Evolutionary conservation across 2,888 invertebrate genomes (phyloP), one percentile per base, ranked within the genome.

Genomic region (Scaptomyza flava): DNA sequence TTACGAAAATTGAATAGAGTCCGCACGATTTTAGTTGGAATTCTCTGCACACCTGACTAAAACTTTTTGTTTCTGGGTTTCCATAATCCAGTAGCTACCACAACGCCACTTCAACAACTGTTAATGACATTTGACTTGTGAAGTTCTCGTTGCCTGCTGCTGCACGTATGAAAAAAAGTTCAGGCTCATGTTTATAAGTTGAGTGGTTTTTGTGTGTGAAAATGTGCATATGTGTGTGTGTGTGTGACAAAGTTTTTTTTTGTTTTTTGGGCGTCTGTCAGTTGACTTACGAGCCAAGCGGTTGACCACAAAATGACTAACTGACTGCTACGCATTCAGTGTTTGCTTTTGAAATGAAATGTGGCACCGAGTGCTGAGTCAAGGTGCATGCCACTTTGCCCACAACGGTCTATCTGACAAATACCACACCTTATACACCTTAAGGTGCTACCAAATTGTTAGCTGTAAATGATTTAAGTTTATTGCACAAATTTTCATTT

Each of bases 231-330:
- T 47, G 23, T 34, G 23, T 34, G 14, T 20, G 1, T 23, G 20
- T 20, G 20, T 31, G 50, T 47, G 47, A 38, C 43, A 56, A 54
- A 65, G 41, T 57, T 64, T 65, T 60, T 50, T 52, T 65, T 60
- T 47, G 48, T 6, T 36, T 64, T 59, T 53, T 45, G 77, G 43
- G 41, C 41, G 43, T 51, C 58, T 64, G 58, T 71, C 59, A 62
- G 62, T 63, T 76, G 58, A 63, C 68, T 74, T 77, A 74, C 67
- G 56, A 71, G 62, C 36, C 45, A 70, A 62, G 71, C 57, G 67
- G 79, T 71, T 75, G 60, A 64, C 69, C 81, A 38, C 72, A 79
- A 65, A 79, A 70, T 70, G 77, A 58, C 84, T 57, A 79, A 58
- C 68, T 59, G 62, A 68, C 51, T 54, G 66, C 43, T 34, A 56